These are phyloP conservation scores for Ariopsis seemanni DNA, from an alignment of 2,113 vertebrate genomes.

Conservation along the genomic window DNA sequence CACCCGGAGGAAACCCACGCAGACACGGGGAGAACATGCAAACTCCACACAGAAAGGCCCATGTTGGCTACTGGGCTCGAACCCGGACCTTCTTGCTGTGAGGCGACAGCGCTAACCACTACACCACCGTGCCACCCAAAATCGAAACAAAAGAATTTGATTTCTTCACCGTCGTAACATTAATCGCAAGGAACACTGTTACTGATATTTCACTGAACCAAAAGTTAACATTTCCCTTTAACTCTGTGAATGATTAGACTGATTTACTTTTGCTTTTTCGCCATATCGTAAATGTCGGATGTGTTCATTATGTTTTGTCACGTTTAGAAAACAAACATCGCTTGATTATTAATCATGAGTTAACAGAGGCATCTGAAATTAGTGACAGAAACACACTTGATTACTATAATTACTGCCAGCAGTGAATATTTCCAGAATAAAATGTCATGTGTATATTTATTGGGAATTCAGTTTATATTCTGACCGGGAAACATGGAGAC, in stretches of 20 bases:
- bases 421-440: constrained; percentile 49
- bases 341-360: constrained; percentile 52
- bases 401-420: constrained; percentile 50
- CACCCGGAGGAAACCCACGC: too few relatives aligned
- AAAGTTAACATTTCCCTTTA: constrained; percentile 17
- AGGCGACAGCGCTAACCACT: too few relatives aligned
- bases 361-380: constrained; percentile 52
- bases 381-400: constrained; percentile 51
- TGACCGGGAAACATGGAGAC: not conserved
- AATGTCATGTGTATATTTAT: constrained; percentile 19
- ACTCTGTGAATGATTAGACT: constrained; percentile 26
- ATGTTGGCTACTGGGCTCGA: too few relatives aligned
- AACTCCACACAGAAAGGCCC: too few relatives aligned
- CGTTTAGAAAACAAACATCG: constrained; percentile 49
- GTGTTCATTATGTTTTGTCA: constrained; percentile 40
- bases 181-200: constrained; percentile 22
- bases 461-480: constrained; percentile 10
- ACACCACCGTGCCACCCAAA: too few relatives aligned
- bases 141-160: not conserved
- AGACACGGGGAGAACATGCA: too few relatives aligned
- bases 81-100: too few relatives aligned
- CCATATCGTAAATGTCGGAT: constrained; percentile 38
- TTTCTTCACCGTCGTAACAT: constrained; percentile 20
- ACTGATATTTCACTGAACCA: constrained; percentile 22
- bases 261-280: constrained; percentile 10